Evolutionary conservation across 2,113 vertebrate genomes (phyloP).

Genomic region (Craseonycteris thonglongyai): DNA sequence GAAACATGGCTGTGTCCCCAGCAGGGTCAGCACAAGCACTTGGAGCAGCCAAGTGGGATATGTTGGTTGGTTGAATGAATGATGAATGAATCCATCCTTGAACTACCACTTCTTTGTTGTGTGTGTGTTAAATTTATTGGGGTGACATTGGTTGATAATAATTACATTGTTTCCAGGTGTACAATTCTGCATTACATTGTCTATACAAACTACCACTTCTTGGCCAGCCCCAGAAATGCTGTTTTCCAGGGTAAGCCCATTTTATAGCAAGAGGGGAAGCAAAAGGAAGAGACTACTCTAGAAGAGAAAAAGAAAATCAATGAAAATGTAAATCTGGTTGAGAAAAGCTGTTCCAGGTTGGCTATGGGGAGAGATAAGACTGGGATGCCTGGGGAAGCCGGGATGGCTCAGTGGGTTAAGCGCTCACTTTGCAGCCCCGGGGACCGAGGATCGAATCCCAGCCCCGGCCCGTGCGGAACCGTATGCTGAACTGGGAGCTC

Average conservation of each 20-base stretch:
- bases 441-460: too few species aligned
- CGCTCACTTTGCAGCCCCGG: too few species aligned
- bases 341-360: slow-evolving; percentile 55
- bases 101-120: too few species aligned
- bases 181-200: too few species aligned
- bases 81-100: background rate
- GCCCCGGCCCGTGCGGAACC: too few species aligned
- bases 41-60: background rate
- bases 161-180: too few species aligned
- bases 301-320: slow-evolving; percentile 61
- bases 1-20: background rate
- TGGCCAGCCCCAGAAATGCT: background rate
- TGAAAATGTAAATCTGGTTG: slow-evolving; percentile 73
- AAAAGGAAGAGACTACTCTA: slow-evolving; percentile 15
- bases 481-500: too few species aligned
- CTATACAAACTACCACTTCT: too few species aligned
- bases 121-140: too few species aligned
- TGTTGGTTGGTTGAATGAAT: background rate
- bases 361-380: slow-evolving; percentile 65
- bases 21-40: background rate
- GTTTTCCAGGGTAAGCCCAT: slow-evolving; percentile 18
- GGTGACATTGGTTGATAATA: too few species aligned
- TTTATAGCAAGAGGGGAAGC: slow-evolving; percentile 32
- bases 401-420: too few species aligned
- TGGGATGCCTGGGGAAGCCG: slow-evolving; percentile 40